Evolutionary conservation across 2,888 invertebrate species (phyloP).

Genomic region (Tethea ocularis): DNA sequence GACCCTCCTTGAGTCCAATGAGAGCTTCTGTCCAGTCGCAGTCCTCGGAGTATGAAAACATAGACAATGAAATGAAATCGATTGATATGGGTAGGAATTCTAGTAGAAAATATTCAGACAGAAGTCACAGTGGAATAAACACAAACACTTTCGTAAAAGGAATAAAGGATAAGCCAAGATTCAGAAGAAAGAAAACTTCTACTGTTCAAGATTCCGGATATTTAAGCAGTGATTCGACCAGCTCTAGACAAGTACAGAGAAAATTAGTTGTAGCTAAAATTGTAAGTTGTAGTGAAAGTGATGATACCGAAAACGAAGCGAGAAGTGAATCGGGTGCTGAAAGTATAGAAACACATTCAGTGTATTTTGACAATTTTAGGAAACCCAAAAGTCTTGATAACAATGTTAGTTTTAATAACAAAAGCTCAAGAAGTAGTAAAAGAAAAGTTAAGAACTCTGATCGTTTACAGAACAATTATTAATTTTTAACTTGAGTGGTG

Average conservation of each 20-base stretch:
- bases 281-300: slow-evolving; percentile 88
- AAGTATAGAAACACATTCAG: slow-evolving; percentile 93
- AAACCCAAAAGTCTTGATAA: slow-evolving; percentile 66
- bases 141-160: slow-evolving; percentile 71
- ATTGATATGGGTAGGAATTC: slow-evolving; percentile 52
- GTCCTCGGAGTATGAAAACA: slow-evolving; percentile 80
- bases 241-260: slow-evolving; percentile 75
- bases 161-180: slow-evolving; percentile 53
- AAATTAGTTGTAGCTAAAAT: slow-evolving; percentile 78
- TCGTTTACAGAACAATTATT: slow-evolving; percentile 34
- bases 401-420: slow-evolving; percentile 39
- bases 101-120: slow-evolving; percentile 46
- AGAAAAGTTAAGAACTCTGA: slow-evolving; percentile 44
- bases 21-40: slow-evolving; percentile 80
- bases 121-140: slow-evolving; percentile 49
- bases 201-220: slow-evolving; percentile 91
- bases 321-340: slow-evolving; percentile 94
- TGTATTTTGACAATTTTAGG: slow-evolving; percentile 90
- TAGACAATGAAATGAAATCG: slow-evolving; percentile 41
- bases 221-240: slow-evolving; percentile 91
- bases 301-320: slow-evolving; percentile 91
- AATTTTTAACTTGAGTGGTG: slow-evolving; percentile 14
- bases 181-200: slow-evolving; percentile 64
- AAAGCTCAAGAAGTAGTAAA: slow-evolving; percentile 47
- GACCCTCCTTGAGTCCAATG: slow-evolving; percentile 65